Base-by-base conservation (phyloP, 2,888 invertebrate species). In the Petrolisthes manimaculis region DNA sequence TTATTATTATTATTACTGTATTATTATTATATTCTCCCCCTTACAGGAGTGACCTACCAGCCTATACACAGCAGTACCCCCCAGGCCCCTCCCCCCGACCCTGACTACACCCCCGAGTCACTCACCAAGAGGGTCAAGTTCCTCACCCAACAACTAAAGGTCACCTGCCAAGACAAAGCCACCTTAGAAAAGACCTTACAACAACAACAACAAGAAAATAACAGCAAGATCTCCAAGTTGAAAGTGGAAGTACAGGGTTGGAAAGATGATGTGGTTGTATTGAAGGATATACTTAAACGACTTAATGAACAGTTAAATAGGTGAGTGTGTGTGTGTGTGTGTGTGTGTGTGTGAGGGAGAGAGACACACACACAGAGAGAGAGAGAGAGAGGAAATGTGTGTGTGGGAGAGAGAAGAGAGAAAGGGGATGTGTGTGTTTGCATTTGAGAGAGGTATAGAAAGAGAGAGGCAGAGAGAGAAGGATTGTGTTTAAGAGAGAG, bases 221-320 rank as follows among this genome's bases (percentile, higher is more conserved):
- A 77, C 21, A 87, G 83, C 24, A 18, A 53, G 37, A 83, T 79
- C 9, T 69, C 61, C 24, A 83, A 55, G 51, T n/a, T 87, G 54
- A 87, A 87, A 51, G 78, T 69, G 51, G 87, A 87, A 56, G 53
- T 79, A 53, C 61, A 69, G 53, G 83, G 79, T 18, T 87, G 69
- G 51, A 87, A 77, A 37, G 80, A 87, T 78, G 87, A 87, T n/a
- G 82, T 77, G 18, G 87, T 79, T 14, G 79, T 79, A 55, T 55
- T 87, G 37, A 87, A 87, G 54, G 87, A 87, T 78, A 80, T 87
- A 61, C 56, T 87, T 5, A 87, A 87, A n/a, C 77, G 87, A 54
- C 78, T 87, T n/a, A 87, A 87, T 87, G 87, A 87, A 51, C 83
- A 87, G 69, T 54, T 87, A 4, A 87, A 87, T 56, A 61, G 87